Evolutionary conservation across 2,113 vertebrate genomes (phyloP).

Genomic region (Corythornis cristatus): DNA sequence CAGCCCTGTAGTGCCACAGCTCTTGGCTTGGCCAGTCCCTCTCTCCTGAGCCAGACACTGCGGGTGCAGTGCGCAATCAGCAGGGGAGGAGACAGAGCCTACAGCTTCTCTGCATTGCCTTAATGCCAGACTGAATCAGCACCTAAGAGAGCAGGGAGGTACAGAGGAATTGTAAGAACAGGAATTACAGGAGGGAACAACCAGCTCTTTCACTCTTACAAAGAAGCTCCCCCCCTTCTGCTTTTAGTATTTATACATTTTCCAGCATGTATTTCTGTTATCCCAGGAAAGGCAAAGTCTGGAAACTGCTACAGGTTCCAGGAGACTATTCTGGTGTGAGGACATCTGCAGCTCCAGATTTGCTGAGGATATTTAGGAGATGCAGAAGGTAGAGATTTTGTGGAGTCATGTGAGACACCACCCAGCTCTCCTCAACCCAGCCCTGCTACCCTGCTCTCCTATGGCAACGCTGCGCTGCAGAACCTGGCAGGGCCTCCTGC

Average conservation of each 20-base stretch:
- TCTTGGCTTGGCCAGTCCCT: fast-evolving
- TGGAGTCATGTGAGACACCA: neutral
- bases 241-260: neutral
- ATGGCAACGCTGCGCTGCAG: neutral
- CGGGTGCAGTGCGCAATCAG: fast-evolving
- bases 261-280: neutral
- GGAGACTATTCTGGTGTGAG: neutral
- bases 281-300: neutral
- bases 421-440: neutral
- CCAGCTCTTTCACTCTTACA: neutral
- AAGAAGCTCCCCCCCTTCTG: neutral
- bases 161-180: neutral
- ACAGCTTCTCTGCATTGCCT: neutral
- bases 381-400: neutral
- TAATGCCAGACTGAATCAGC: neutral
- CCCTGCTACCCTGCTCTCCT: neutral
- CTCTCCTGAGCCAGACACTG: neutral
- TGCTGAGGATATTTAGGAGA: neutral
- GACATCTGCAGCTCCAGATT: neutral
- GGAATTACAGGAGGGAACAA: neutral
- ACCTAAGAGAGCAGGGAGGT: neutral
- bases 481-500: neutral
- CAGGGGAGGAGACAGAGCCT: neutral
- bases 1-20: neutral
- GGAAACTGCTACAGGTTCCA: neutral